Evolutionary conservation across 1,140 invertebrate genomes (phyloP).

Genomic region (Diabrotica undecimpunctata): DNA sequence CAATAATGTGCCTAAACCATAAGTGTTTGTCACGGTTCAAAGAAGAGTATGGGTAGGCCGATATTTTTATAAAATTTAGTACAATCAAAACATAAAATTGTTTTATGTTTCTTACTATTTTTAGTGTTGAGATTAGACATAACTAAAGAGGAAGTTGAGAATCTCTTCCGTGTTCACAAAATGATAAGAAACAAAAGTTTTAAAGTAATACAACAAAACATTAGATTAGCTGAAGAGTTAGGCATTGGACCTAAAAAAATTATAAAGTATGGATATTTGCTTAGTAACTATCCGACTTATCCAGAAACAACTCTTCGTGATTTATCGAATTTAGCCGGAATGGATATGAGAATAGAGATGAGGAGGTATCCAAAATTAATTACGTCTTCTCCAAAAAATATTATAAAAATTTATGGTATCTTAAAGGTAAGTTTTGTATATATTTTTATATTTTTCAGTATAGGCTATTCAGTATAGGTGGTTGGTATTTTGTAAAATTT

Average conservation of each 20-base stretch:
- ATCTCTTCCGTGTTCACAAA: constrained; percentile 48
- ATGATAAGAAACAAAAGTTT: constrained; percentile 52
- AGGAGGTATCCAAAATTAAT: constrained; percentile 50
- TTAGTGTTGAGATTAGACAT: constrained; percentile 40
- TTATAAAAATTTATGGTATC: constrained; percentile 48
- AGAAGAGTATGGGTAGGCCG: too few species aligned
- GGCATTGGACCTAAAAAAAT: constrained; percentile 46
- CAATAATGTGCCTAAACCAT: too few species aligned
- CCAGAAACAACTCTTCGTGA: constrained; percentile 49
- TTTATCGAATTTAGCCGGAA: constrained; percentile 46
- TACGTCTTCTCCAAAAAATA: constrained; percentile 43
- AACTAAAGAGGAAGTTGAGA: constrained; percentile 47
- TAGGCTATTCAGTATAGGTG: too few species aligned
- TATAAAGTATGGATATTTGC: constrained; percentile 50
- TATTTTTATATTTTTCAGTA: not conserved
- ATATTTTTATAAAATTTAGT: too few species aligned
- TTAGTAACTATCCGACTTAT: constrained; percentile 50
- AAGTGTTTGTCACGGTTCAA: too few species aligned
- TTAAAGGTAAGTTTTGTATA: constrained; percentile 37
- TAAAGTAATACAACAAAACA: constrained; percentile 48
- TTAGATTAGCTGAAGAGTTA: constrained; percentile 45
- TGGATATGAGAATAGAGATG: constrained; percentile 50
- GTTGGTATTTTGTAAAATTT: too few species aligned
- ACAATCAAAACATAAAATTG: too few species aligned
- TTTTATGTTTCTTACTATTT: too few species aligned